phyloP scores from a whole-genome alignment of 2,113 vertebrate species.

The Mellivora capensis region DNA sequence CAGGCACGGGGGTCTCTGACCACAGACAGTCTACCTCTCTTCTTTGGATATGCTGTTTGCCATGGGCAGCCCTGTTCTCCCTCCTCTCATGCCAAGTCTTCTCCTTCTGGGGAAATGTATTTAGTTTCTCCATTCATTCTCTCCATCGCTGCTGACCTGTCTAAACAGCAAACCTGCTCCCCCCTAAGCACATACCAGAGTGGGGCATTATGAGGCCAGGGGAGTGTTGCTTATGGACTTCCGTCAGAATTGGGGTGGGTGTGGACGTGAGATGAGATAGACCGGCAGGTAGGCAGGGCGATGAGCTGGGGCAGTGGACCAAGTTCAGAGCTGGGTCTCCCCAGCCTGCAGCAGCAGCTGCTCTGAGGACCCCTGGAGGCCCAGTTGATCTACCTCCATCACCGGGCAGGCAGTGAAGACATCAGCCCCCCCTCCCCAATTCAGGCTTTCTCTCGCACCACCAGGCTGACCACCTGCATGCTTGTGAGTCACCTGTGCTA shows the following conservation, averaged over 20 bases:
- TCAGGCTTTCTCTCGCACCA: background rate
- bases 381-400: rapidly evolving
- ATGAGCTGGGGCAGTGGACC: background rate
- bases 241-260: background rate
- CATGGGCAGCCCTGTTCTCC: rapidly evolving
- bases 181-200: background rate
- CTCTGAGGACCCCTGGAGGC: background rate
- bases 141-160: background rate
- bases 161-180: background rate
- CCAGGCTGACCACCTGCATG: background rate
- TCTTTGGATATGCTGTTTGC: background rate
- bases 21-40: background rate
- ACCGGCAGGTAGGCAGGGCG: background rate
- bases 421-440: no score
- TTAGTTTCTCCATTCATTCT: background rate
- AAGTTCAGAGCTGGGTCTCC: background rate
- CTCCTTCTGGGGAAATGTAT: background rate
- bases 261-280: background rate
- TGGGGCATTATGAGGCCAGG: background rate
- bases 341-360: background rate
- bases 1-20: background rate
- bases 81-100: background rate
- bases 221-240: background rate
- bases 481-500: background rate
- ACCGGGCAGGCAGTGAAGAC: background rate